phyloP scores from a whole-genome alignment of 2,888 invertebrate species.

The Caenorhabditis sulstoni region DNA sequence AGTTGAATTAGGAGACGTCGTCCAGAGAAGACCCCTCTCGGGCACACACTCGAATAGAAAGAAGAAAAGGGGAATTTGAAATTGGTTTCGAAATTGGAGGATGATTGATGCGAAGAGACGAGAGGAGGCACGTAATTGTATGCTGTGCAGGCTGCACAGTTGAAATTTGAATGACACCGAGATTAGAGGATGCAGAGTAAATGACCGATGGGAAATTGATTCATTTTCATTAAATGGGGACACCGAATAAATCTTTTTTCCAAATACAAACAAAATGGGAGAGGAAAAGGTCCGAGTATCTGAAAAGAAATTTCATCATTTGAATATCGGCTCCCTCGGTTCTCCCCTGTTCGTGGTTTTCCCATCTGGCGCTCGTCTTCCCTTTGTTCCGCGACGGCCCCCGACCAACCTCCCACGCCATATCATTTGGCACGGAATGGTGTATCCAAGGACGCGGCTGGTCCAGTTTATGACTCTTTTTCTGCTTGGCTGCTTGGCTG shows the following conservation, averaged over 20 bases:
- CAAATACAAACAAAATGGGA: too few relatives aligned
- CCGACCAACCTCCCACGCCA: conserved; percentile 5
- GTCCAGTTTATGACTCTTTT: conserved; percentile 23
- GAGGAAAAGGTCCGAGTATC: too few relatives aligned
- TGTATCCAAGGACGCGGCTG: conserved; percentile 30
- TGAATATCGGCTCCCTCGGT: too few relatives aligned
- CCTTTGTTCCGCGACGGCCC: conserved; percentile 10
- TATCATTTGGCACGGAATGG: conserved; percentile 9
- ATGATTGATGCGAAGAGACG: conserved; percentile 44
- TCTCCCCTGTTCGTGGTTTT: too few relatives aligned
- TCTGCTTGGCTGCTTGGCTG: background rate
- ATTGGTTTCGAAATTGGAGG: conserved; percentile 44
- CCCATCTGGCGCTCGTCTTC: conserved; percentile 13
- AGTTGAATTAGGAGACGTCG: conserved; percentile 37
- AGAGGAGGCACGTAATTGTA: conserved; percentile 18
- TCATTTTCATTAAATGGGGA: background rate
- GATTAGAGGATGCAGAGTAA: conserved; percentile 1
- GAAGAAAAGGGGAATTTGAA: conserved; percentile 7
- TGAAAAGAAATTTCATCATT: too few relatives aligned
- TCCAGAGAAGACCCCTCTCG: conserved; percentile 28
- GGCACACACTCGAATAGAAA: conserved; percentile 22
- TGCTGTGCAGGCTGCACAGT: conserved; percentile 1
- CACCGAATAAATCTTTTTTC: too few relatives aligned
- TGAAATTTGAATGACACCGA: conserved; percentile 2
- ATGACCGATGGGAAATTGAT: background rate